Evolutionary conservation across 1,140 invertebrate genomes (phyloP), one percentile per base, ranked within the genome.

Genomic region (Cydia pomonella): DNA sequence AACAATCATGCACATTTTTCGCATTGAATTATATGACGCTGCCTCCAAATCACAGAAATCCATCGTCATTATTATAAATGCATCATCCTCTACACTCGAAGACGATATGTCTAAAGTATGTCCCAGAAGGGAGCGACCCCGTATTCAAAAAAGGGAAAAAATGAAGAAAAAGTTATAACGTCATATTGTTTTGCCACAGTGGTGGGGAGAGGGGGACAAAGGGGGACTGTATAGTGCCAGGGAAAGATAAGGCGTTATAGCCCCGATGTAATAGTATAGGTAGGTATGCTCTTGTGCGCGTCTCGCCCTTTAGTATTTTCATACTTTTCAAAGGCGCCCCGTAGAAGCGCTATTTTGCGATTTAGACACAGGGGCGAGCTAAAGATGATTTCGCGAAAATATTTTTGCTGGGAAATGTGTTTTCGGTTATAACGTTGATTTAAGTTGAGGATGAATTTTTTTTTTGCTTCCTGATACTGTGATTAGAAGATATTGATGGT

Each of bases 121-220:
- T 86, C 85, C 79, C 84, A 73, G 81, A 80, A 87, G 88, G 88
- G 88, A 87, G 84, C 79, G 84, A 73, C 76, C 78, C 80, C 84
- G 85, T 91, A 92, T 92, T 92, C 89, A 89, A 90, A 92, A 92
- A 90, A 88, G 84, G 86, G 82, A 88, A 88, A 86, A 88, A 87
- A 89, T 85, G 87, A 89, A 89, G 84, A 88, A 92, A 92, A 92
- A 91, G 88, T 91, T 92, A 91, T 92, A 90, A 89, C 90, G 89
- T 92, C 90, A 92, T 92, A 92, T 92, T 92, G 90, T 92, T 92
- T 92, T 90, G 89, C 88, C 86, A 85, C 87, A 80, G 79, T 78
- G 86, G 77, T 75, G 79, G 77, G 77, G 74, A 74, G 79, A 73
- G 72, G 73, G 75, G 79, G 71, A 74, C 75, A 66, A 76, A 80